Percentiles rank a stretch among this genome's conserved stretches.
Evolutionary conservation across 2,113 vertebrate species (phyloP).

Genomic region (Phylloscopus trochiloides): DNA sequence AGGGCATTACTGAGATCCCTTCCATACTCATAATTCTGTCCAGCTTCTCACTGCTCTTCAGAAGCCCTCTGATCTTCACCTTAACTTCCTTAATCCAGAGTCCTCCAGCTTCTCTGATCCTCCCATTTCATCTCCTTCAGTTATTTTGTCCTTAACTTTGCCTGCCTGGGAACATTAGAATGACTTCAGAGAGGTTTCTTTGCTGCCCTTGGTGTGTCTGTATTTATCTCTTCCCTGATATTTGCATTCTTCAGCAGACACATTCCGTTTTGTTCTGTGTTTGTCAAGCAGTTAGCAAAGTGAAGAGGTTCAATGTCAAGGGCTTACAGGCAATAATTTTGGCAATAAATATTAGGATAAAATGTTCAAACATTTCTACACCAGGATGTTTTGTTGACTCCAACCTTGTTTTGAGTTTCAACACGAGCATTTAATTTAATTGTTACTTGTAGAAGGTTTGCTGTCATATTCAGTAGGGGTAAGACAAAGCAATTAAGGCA

Average conservation of each 20-base stretch:
- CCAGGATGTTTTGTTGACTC: background rate
- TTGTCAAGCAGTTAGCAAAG: background rate
- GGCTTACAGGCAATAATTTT: background rate
- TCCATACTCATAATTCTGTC: background rate
- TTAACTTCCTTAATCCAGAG: background rate
- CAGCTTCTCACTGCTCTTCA: background rate
- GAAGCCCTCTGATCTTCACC: background rate
- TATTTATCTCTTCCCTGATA: background rate
- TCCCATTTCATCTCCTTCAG: background rate
- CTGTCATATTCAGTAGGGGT: background rate
- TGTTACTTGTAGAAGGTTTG: background rate
- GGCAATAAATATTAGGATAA: constrained; percentile 8
- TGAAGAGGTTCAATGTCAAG: background rate
- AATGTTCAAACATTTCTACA: background rate
- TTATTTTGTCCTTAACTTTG: background rate
- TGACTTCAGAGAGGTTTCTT: background rate
- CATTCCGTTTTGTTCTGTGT: background rate
- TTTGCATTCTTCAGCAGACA: background rate
- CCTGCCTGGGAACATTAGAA: background rate
- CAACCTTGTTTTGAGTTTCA: background rate
- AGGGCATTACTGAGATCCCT: background rate
- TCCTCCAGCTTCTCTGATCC: background rate
- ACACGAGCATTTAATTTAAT: background rate
- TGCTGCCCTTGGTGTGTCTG: background rate
- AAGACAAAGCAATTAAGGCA: background rate